phyloP scores from a whole-genome alignment of 2,888 invertebrate genomes.

The Halocaridina rubra region DNA sequence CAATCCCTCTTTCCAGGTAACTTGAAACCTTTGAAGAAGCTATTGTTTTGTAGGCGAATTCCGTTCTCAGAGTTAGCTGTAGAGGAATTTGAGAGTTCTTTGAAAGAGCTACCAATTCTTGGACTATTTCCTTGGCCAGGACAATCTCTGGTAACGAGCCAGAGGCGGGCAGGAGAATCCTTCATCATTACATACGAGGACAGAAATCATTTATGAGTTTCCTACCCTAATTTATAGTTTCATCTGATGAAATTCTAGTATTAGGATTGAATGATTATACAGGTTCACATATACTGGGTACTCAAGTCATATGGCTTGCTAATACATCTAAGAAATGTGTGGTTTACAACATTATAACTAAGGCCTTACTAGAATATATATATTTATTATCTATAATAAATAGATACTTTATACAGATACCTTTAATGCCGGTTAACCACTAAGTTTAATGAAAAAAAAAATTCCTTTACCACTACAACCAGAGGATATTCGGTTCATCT shows the following conservation, averaged over 20 bases:
- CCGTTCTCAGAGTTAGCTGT: neutral
- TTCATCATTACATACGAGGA: neutral
- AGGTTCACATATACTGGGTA: neutral
- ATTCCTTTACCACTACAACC: no score
- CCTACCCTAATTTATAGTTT: neutral
- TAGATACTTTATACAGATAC: no score
- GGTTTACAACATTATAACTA: no score
- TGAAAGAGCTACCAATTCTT: neutral
- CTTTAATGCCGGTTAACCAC: no score
- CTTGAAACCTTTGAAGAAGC: neutral
- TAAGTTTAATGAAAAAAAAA: no score
- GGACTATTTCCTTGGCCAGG: neutral
- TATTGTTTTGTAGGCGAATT: neutral
- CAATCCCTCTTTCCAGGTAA: neutral
- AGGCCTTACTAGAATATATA: no score
- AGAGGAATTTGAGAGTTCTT: neutral
- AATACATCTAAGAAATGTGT: no score
- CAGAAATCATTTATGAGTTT: neutral
- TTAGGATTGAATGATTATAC: neutral
- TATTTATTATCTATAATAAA: no score
- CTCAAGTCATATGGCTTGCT: neutral
- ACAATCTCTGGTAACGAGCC: conserved; percentile 19
- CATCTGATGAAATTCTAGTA: neutral
- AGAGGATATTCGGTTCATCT: neutral
- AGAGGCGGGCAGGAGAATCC: conserved; percentile 16